Percentiles rank a stretch among this genome's conserved stretches.
Evolutionary conservation across 2,888 invertebrate genomes (phyloP).

Genomic region (Gordius sp.): DNA sequence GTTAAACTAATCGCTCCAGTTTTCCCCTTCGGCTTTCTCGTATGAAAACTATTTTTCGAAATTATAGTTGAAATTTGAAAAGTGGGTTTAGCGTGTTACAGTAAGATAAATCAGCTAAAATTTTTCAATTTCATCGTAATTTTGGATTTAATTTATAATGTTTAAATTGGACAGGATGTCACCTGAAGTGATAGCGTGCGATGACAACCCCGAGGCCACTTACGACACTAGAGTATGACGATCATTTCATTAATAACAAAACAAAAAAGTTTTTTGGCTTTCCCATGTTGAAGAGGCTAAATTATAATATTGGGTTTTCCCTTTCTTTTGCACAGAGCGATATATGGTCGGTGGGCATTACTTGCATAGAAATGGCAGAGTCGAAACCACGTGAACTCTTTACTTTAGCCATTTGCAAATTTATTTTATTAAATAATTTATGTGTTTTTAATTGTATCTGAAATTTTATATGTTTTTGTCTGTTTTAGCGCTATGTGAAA

Average conservation of each 20-base stretch:
- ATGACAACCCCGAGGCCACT: slow-evolving; percentile 96
- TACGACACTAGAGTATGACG: slow-evolving; percentile 47
- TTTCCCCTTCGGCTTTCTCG: too few relatives aligned
- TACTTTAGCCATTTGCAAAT: neutral
- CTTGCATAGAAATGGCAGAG: slow-evolving; percentile 98
- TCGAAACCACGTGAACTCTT: slow-evolving; percentile 52
- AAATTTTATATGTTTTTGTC: slow-evolving; percentile 6
- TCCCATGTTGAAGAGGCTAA: too few relatives aligned
- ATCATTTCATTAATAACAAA: slow-evolving; percentile 20
- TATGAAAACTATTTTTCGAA: too few relatives aligned
- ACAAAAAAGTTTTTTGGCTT: neutral
- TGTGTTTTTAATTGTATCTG: neutral
- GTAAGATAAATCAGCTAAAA: neutral
- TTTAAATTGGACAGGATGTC: too few relatives aligned
- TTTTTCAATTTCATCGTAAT: neutral
- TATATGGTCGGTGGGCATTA: slow-evolving; percentile 50
- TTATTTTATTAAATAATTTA: neutral
- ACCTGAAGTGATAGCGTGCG: slow-evolving; percentile 95
- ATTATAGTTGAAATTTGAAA: too few relatives aligned
- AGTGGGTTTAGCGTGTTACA: neutral
- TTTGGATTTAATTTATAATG: too few relatives aligned
- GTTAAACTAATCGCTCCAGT: too few relatives aligned
- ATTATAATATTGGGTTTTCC: too few relatives aligned
- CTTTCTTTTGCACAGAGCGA: slow-evolving; percentile 30
- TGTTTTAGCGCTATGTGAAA: slow-evolving; percentile 55